Conservation (phyloP, 2,888 invertebrate species). For the Cataglyphis albicans region DNA sequence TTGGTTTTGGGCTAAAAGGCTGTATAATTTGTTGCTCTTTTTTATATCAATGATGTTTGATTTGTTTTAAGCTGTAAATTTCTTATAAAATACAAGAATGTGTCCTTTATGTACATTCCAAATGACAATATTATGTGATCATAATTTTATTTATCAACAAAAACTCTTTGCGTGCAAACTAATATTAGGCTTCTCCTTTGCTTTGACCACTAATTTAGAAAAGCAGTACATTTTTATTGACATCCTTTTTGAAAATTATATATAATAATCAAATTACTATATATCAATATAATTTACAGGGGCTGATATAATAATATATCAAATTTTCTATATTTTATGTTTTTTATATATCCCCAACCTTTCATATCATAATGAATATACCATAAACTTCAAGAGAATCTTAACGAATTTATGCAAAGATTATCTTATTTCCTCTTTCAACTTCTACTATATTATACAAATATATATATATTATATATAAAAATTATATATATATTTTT, state of each 20-base stretch:
- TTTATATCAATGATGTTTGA: background rate
- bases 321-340: conserved; percentile 62
- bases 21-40: background rate
- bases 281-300: conserved; percentile 44
- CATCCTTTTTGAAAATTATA: background rate
- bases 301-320: conserved; percentile 26
- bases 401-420: conserved; percentile 34
- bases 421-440: background rate
- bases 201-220: background rate
- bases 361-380: conserved; percentile 49
- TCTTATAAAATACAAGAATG: background rate
- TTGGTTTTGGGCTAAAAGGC: background rate
- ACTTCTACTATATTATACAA: conserved; percentile 16
- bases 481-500: conserved; percentile 47
- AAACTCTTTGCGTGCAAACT: background rate
- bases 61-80: conserved; percentile 2
- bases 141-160: background rate
- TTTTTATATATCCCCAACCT: conserved; percentile 65
- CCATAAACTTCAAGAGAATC: conserved; percentile 41
- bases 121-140: background rate
- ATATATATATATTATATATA: conserved; percentile 42
- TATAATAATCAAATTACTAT: conserved; percentile 44
- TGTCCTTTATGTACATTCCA: background rate
- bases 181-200: background rate
- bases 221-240: background rate